phyloP scores from a whole-genome alignment of 2,888 invertebrate genomes.

The Heliconius cydno region DNA sequence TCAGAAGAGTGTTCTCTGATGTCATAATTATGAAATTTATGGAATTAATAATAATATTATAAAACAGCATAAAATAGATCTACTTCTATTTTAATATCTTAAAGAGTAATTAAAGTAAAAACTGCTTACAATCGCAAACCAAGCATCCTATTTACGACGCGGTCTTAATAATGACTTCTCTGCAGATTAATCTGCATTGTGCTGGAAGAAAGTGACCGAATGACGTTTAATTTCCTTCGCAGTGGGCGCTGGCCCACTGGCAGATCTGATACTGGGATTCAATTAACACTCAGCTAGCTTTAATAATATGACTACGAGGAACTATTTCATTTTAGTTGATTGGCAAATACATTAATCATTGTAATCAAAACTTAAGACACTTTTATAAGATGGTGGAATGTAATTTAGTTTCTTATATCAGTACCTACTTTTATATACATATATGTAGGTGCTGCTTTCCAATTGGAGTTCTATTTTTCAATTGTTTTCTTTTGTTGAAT shows the following conservation, averaged over 20 bases:
- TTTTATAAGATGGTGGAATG: background rate
- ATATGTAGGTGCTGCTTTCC: background rate
- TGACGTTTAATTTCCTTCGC: conserved; percentile 81
- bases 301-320: conserved; percentile 25
- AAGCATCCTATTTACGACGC: conserved; percentile 47
- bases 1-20: background rate
- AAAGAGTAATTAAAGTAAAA: conserved; percentile 33
- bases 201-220: conserved; percentile 72
- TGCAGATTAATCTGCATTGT: conserved; percentile 64
- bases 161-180: conserved; percentile 53
- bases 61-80: background rate
- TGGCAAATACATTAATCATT: conserved; percentile 18
- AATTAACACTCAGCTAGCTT: conserved; percentile 45
- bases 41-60: background rate
- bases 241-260: conserved; percentile 58
- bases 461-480: background rate
- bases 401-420: background rate
- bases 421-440: background rate
- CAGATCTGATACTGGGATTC: conserved; percentile 56
- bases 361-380: conserved; percentile 15
- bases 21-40: background rate
- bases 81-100: conserved; percentile 20
- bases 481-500: background rate
- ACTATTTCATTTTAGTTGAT: conserved; percentile 19
- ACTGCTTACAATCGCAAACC: conserved; percentile 30